phyloP scores from a whole-genome alignment of 2,113 vertebrate genomes.

The Numida meleagris region DNA sequence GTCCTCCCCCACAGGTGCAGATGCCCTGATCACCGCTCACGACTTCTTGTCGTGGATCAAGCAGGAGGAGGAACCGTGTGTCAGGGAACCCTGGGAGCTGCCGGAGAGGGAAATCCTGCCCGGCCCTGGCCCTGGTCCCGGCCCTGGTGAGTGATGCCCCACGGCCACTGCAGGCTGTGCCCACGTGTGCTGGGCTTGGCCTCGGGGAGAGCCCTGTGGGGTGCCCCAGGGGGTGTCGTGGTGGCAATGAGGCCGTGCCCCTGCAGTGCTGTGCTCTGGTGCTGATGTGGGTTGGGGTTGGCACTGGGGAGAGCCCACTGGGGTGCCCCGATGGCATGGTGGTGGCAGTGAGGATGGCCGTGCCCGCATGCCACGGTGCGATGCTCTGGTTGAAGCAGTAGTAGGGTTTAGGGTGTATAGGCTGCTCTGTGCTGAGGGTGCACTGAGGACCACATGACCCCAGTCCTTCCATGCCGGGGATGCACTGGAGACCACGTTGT shows the following conservation, averaged over 20 bases:
- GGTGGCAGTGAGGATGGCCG: background rate
- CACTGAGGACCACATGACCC: background rate
- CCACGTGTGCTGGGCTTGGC: too few species aligned
- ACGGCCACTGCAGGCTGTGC: background rate
- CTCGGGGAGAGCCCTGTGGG: too few species aligned
- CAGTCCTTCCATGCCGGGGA: background rate
- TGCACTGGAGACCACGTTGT: background rate
- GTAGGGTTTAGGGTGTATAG: background rate
- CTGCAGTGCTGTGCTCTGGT: background rate
- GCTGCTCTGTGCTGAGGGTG: background rate
- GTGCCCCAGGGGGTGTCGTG: too few species aligned
- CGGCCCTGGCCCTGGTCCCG: constrained; percentile 10
- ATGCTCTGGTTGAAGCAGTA: background rate
- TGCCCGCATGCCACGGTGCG: too few species aligned
- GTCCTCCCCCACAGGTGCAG: background rate
- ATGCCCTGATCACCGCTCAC: constrained; percentile 41
- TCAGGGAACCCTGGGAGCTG: constrained; percentile 46
- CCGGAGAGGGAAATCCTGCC: constrained; percentile 51
- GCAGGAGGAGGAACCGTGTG: constrained; percentile 61
- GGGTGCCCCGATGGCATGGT: background rate
- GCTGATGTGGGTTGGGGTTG: background rate
- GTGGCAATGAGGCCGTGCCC: background rate
- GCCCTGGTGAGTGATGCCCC: constrained; percentile 31
- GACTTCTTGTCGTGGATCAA: constrained; percentile 72
- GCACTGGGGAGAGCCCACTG: background rate